These are phyloP conservation scores for Hippocampus zosterae DNA, from an alignment of 2,113 vertebrate species.

Conservation along the genomic window DNA sequence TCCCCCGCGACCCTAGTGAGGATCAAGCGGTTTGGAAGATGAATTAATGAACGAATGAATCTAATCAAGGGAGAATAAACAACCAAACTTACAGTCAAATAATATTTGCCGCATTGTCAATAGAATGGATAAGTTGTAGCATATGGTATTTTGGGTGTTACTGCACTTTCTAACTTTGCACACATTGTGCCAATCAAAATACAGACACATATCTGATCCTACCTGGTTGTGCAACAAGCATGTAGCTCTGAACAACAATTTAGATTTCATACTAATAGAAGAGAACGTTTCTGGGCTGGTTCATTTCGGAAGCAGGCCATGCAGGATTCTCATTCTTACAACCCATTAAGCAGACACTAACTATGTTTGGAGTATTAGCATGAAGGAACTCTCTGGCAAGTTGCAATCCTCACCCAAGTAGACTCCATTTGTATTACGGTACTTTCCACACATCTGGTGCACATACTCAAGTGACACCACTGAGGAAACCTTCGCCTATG, in stretches of 20 bases:
- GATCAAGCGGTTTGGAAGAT: no score
- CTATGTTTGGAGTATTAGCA: background rate
- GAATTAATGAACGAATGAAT: no score
- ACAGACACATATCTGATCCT: no score
- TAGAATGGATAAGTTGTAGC: background rate
- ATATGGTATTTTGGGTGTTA: background rate
- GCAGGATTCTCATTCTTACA: background rate
- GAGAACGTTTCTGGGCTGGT: background rate
- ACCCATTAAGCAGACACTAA: background rate
- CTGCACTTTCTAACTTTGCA: no score
- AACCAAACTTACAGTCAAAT: no score
- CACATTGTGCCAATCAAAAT: no score
- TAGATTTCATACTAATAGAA: background rate
- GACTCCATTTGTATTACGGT: background rate
- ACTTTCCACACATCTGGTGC: slow-evolving; percentile 2
- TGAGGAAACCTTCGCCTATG: background rate
- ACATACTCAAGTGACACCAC: background rate
- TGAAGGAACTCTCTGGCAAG: background rate
- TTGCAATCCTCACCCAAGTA: background rate
- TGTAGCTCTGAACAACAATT: background rate
- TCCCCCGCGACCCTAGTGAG: no score
- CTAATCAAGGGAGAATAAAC: no score
- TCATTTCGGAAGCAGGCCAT: background rate
- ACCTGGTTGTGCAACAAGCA: background rate
- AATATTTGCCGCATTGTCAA: no score